Percentiles rank a stretch among this genome's conserved stretches.
Conservation (phyloP, 2,888 invertebrate species). For the Philaethria dido region DNA sequence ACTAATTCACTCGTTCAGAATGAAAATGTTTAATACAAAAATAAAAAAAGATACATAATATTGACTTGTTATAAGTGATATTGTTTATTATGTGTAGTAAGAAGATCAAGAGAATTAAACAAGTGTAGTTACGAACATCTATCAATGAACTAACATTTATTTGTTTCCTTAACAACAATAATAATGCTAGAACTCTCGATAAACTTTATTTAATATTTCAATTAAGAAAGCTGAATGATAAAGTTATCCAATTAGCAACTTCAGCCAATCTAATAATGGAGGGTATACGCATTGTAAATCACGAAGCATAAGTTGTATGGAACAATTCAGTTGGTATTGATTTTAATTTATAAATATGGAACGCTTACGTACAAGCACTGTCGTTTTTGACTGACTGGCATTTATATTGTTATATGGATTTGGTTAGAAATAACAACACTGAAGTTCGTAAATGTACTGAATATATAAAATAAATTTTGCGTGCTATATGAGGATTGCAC, state of each 20-base stretch:
- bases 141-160: background rate
- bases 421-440: background rate
- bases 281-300: slow-evolving; percentile 1
- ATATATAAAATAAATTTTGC: no score
- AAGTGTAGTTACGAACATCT: background rate
- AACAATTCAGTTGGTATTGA: slow-evolving; percentile 11
- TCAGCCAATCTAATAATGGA: background rate
- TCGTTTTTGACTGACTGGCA: slow-evolving; percentile 24
- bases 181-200: background rate
- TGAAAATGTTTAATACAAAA: background rate
- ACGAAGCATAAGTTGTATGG: background rate
- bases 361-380: slow-evolving; percentile 8
- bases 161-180: background rate
- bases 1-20: background rate
- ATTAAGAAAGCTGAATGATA: slow-evolving; percentile 10
- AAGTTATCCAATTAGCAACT: slow-evolving; percentile 15
- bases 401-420: slow-evolving; percentile 9
- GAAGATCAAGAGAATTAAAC: no score
- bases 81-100: no score
- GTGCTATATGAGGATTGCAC: no score
- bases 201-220: slow-evolving; percentile 11
- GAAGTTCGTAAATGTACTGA: no score
- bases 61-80: no score
- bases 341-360: slow-evolving; percentile 14
- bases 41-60: background rate